A percentile compares a stretch with the other conserved stretches of the same genome.
Evolutionary conservation across 1,140 invertebrate genomes (phyloP).

Genomic region (Scaptomyza pallida): DNA sequence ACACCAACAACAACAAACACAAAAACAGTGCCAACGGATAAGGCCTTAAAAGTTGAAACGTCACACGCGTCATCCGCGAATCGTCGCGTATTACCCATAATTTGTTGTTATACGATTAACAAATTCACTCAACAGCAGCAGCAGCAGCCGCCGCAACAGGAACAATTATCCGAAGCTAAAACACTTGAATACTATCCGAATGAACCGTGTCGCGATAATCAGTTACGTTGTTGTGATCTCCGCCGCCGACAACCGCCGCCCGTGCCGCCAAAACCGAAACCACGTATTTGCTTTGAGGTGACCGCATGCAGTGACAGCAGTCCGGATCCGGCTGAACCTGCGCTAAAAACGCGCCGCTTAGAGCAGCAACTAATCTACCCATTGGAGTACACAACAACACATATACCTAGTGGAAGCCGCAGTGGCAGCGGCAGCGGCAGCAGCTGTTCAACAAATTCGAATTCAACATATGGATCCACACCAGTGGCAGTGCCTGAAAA

Average conservation of each 20-base stretch:
- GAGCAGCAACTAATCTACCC: conserved; percentile 11
- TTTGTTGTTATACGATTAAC: conserved; percentile 80
- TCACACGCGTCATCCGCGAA: conserved; percentile 59
- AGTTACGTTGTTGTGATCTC: conserved; percentile 11
- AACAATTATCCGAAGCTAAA: conserved; percentile 13
- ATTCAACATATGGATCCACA: conserved; percentile 12
- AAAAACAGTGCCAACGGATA: conserved; percentile 32
- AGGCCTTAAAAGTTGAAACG: conserved; percentile 48
- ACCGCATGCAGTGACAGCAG: conserved; percentile 23
- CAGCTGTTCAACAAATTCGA: conserved; percentile 33
- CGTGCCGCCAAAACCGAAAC: conserved; percentile 63
- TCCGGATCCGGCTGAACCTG: conserved; percentile 37
- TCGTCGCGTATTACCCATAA: conserved; percentile 70
- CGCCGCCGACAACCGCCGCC: conserved; percentile 42
- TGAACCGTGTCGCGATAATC: conserved; percentile 21
- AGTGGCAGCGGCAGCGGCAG: not conserved
- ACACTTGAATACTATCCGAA: conserved; percentile 41
- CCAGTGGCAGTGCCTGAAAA: conserved; percentile 39
- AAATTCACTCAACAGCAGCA: conserved; percentile 47
- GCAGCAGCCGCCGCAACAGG: conserved; percentile 9
- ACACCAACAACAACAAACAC: conserved; percentile 40
- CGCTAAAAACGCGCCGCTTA: conserved; percentile 60
- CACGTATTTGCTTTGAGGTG: conserved; percentile 37
- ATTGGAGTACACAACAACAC: conserved; percentile 11
- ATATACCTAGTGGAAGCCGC: not conserved